phyloP scores from a whole-genome alignment of 2,113 vertebrate species.

The Mola mola region DNA sequence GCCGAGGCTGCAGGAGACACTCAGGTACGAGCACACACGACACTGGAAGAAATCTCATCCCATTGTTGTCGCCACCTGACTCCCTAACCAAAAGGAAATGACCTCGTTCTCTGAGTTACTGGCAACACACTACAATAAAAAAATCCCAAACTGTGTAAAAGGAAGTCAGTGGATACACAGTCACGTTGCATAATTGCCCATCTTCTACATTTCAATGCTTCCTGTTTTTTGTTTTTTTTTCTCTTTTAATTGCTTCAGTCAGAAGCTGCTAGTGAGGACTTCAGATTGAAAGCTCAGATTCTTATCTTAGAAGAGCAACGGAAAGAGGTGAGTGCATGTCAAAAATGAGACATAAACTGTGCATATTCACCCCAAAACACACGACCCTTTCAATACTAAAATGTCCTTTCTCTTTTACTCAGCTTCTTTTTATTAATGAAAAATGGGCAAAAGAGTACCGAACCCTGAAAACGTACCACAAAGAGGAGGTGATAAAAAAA shows the following conservation, averaged over 20 bases:
- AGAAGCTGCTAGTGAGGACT: background rate
- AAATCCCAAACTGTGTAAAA: conserved; percentile 66
- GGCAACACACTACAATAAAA: conserved; percentile 43
- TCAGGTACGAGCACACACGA: conserved; percentile 43
- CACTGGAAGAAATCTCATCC: conserved; percentile 3
- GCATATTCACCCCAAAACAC: conserved; percentile 3
- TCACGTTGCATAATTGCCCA: conserved; percentile 13
- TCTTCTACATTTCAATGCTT: conserved; percentile 33
- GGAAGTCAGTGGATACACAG: conserved; percentile 47
- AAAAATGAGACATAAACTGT: conserved; percentile 13
- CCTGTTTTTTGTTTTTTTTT: conserved; percentile 16
- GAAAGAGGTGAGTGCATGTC: conserved; percentile 56
- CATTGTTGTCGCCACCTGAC: background rate
- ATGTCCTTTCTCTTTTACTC: conserved; percentile 21
- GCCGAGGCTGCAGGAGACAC: background rate
- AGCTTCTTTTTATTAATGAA: conserved; percentile 76
- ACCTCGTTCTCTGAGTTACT: conserved; percentile 27
- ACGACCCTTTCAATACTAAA: background rate
- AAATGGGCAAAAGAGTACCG: conserved; percentile 74
- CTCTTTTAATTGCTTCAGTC: conserved; percentile 24
- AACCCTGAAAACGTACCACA: conserved; percentile 60
- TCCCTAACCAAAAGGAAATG: background rate
- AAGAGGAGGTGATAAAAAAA: conserved; percentile 46
- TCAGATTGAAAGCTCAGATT: conserved; percentile 46
- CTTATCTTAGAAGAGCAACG: conserved; percentile 59